Base-by-base conservation (phyloP, 64 coral and sea anemone species). In the Trachythela sp. region DNA sequence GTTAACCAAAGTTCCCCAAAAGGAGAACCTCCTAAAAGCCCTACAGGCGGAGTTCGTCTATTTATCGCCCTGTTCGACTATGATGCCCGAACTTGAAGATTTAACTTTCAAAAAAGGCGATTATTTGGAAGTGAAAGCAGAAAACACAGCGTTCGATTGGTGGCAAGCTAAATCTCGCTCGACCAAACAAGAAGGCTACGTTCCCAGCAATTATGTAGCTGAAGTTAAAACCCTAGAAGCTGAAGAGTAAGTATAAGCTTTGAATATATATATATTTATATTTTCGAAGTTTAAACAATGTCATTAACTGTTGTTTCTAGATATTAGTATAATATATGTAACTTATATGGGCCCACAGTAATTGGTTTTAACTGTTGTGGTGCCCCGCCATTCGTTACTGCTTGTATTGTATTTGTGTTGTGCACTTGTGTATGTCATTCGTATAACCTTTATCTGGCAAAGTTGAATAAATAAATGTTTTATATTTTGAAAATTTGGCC, bases 151-250 rank as follows among this genome's bases (percentile, higher is more conserved):
- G 13, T 92, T 92, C 54, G 96, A 99, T 58, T 99, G 96, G 96
- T 99, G 96, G 96, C 75, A 84, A 49, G 96, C 96, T 7, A 84
- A 89, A 15, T 99, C 93, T 34, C 88, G 91, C 9, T 86, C 94
- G 29, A 93, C 89, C 2, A 85, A 84, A 70, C n/a, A n/a, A 33
- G 93, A 94, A 85, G 96, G 96, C 24, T 99, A 92, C 84, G 93
- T 99, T 92, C 96, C 96, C 0, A 99, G 93, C 71, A 99, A 99
- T 86, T 99, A 99, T 91, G 93, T 99, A 8, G 96, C 96, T 11
- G 91, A 88, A 83, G 60, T 93, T 0, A 86, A 93, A 84, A 91
- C 96, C 18, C 67, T 99, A 52, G 96, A 99, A 88, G 96, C 96
- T 24, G 96, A 99, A 89, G 91, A 91, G 96, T 99, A 91, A 99